Conservation (phyloP, 2,888 invertebrate species). For the Cetonia aurata region DNA sequence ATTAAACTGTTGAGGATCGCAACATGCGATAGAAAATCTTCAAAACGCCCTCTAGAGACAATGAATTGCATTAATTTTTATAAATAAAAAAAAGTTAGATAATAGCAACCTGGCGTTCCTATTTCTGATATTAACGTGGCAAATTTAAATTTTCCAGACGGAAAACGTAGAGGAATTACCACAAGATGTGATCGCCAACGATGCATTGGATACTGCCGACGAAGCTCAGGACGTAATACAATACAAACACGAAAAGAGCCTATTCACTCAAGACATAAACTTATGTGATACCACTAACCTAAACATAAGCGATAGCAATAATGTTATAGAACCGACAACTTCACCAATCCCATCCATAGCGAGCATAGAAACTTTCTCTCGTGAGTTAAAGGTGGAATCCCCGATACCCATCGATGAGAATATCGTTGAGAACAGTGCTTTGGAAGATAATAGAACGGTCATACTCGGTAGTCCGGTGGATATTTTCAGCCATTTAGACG, state of each 20-base stretch:
- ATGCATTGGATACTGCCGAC: constrained; percentile 27
- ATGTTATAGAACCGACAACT: not conserved
- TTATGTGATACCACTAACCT: constrained; percentile 14
- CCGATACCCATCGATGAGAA: not conserved
- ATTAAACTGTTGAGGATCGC: no score
- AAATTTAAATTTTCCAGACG: constrained; percentile 22
- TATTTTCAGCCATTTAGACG: constrained; percentile 7
- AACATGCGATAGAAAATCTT: no score
- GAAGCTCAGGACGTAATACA: constrained; percentile 32
- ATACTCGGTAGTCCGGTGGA: no score
- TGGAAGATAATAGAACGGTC: no score
- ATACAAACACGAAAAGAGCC: constrained; percentile 6
- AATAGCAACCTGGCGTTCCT: no score
- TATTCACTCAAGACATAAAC: constrained; percentile 17
- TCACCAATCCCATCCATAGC: not conserved
- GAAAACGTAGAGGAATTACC: constrained; percentile 42
- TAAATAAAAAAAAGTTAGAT: no score
- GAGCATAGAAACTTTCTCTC: no score
- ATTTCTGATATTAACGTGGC: no score
- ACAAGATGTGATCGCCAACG: constrained; percentile 23
- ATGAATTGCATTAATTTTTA: no score
- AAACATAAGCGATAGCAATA: not conserved
- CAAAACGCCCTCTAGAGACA: no score
- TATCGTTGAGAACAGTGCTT: constrained; percentile 2
- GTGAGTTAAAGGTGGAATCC: not conserved